Evolutionary conservation across 2,888 invertebrate genomes (phyloP).

Genomic region (Orchestes rusci): DNA sequence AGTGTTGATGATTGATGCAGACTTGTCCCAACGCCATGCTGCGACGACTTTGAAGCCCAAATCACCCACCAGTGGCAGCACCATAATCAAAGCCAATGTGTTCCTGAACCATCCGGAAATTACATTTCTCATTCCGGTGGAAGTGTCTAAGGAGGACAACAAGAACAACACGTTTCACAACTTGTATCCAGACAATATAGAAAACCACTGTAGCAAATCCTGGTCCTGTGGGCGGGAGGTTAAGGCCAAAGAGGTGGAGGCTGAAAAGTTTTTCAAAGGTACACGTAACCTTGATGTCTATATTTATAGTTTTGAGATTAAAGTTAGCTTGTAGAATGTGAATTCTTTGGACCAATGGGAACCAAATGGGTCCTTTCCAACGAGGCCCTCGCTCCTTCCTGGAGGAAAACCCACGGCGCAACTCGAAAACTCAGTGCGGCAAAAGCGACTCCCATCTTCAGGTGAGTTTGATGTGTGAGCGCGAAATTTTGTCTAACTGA

Average conservation of each 20-base stretch:
- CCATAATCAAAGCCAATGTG: conserved; percentile 32
- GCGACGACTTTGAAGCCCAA: conserved; percentile 27
- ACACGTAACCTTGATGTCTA: too few species aligned
- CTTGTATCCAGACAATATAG: conserved; percentile 29
- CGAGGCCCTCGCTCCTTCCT: conserved; percentile 33
- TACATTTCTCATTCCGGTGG: conserved; percentile 38
- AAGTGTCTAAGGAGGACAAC: conserved; percentile 30
- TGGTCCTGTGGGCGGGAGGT: conserved; percentile 34
- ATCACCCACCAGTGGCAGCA: conserved; percentile 16
- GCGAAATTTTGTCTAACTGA: too few species aligned
- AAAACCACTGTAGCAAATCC: conserved; percentile 35
- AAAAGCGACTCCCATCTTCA: too few species aligned
- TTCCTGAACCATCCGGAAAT: conserved; percentile 42
- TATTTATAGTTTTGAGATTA: too few species aligned
- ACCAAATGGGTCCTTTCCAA: conserved; percentile 35
- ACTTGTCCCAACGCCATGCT: too few species aligned
- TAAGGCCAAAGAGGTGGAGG: conserved; percentile 33
- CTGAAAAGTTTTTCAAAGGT: conserved; percentile 40
- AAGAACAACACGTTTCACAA: conserved; percentile 28
- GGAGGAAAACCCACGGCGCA: conserved; percentile 35
- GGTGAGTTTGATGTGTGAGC: too few species aligned
- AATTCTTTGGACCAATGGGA: conserved; percentile 41
- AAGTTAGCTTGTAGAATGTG: too few species aligned
- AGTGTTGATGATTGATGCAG: too few species aligned
- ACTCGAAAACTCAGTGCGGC: too few species aligned